phyloP scores from a whole-genome alignment of 1,140 invertebrate species.

The Prorops nasuta region DNA sequence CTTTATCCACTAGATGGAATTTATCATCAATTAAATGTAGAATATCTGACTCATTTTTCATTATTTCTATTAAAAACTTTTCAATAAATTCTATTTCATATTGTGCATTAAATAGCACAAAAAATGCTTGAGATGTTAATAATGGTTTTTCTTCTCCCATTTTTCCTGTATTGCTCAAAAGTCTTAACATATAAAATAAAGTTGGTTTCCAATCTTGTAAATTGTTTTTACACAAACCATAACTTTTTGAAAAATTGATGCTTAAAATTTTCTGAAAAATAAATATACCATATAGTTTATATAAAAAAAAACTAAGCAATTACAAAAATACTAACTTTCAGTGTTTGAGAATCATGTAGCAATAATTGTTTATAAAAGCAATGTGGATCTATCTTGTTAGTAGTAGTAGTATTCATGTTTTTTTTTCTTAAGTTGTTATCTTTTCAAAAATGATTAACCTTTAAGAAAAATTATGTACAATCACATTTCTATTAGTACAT shows the following conservation, averaged over 20 bases:
- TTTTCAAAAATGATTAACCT: conserved; percentile 12
- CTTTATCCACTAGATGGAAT: conserved; percentile 21
- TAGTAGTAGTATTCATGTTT: conserved; percentile 24
- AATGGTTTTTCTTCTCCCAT: conserved; percentile 28
- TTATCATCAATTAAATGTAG: conserved; percentile 17
- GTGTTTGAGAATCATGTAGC: neutral
- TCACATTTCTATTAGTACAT: too few relatives aligned
- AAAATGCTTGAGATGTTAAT: conserved; percentile 31
- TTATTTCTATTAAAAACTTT: conserved; percentile 16
- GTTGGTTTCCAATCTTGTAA: conserved; percentile 21
- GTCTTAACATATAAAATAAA: conserved; percentile 17
- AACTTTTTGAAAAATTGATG: conserved; percentile 7
- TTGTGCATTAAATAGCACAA: conserved; percentile 20
- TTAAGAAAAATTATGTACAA: too few relatives aligned
- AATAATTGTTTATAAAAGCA: neutral
- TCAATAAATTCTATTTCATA: conserved; percentile 9
- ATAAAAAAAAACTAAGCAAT: neutral
- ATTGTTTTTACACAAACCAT: neutral
- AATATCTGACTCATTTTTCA: conserved; percentile 12
- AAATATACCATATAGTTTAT: neutral
- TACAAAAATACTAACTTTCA: conserved; percentile 8
- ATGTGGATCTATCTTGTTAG: conserved; percentile 17
- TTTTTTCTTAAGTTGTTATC: conserved; percentile 15
- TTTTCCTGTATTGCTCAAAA: conserved; percentile 19
- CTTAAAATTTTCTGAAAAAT: conserved; percentile 31